These are phyloP conservation scores for Apis laboriosa DNA, from an alignment of 1,140 invertebrate species.

Conservation along the genomic window DNA sequence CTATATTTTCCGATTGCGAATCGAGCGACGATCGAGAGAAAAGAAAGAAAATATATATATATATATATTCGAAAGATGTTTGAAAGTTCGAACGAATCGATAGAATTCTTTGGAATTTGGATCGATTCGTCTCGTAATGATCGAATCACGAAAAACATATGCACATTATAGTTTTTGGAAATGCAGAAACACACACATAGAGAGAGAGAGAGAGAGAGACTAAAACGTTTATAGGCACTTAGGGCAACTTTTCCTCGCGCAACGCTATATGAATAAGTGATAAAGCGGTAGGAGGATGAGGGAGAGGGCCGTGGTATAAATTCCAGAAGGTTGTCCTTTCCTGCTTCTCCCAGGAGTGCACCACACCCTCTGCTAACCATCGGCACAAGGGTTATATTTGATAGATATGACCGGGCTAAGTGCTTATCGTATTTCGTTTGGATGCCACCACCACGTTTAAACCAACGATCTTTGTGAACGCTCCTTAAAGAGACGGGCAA, in stretches of 20 bases:
- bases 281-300: constrained; percentile 68
- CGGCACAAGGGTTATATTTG: constrained; percentile 80
- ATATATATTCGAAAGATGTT: neutral
- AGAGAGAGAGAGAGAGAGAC: constrained; percentile 40
- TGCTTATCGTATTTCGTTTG: constrained; percentile 80
- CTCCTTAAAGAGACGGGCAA: constrained; percentile 58
- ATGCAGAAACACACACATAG: constrained; percentile 63
- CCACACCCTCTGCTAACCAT: constrained; percentile 62
- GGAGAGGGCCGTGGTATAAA: constrained; percentile 76
- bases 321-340: constrained; percentile 77
- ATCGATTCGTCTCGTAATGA: neutral
- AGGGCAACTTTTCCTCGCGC: constrained; percentile 77
- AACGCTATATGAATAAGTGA: constrained; percentile 80
- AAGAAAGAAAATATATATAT: too few species aligned
- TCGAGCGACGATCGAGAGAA: too few species aligned
- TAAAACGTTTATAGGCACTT: constrained; percentile 77
- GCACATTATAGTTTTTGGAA: constrained; percentile 33
- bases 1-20: constrained; percentile 27
- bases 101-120: neutral
- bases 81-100: too few species aligned
- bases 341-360: constrained; percentile 70
- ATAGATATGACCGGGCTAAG: constrained; percentile 79
- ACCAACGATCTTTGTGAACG: constrained; percentile 61
- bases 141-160: constrained; percentile 49
- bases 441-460: constrained; percentile 44